phyloP scores from a whole-genome alignment of 2,888 invertebrate genomes.

The Falcaria lacertinaria region DNA sequence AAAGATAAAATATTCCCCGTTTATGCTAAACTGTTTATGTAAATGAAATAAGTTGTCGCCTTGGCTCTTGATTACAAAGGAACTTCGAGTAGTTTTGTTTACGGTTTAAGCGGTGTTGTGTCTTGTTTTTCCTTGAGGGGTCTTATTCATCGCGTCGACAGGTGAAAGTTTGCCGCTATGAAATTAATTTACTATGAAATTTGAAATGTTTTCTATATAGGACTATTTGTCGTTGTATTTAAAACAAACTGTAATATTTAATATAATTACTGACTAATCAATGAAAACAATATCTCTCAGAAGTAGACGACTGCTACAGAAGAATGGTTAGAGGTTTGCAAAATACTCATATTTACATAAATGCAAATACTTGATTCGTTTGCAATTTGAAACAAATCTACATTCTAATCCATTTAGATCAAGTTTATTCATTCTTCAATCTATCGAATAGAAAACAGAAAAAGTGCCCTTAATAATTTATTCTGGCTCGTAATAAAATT shows the following conservation, averaged over 20 bases:
- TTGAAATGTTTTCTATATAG: no score
- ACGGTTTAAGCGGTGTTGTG: slow-evolving; percentile 56
- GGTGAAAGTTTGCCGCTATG: slow-evolving; percentile 36
- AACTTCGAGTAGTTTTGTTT: slow-evolving; percentile 62
- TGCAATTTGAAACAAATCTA: slow-evolving; percentile 13
- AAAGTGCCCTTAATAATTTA: slow-evolving; percentile 41
- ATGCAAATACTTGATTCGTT: slow-evolving; percentile 3
- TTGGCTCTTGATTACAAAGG: slow-evolving; percentile 67
- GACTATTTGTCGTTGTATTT: no score
- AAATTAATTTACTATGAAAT: slow-evolving; percentile 5
- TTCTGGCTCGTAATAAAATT: slow-evolving; percentile 50
- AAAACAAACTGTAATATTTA: no score
- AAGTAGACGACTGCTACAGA: no score
- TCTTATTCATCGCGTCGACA: slow-evolving; percentile 39
- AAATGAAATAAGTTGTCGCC: slow-evolving; percentile 68
- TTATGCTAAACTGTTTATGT: slow-evolving; percentile 65
- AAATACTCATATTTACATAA: slow-evolving; percentile 7
- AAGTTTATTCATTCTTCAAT: slow-evolving; percentile 42
- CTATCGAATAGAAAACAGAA: slow-evolving; percentile 39
- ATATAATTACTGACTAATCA: no score
- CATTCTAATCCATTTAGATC: slow-evolving; percentile 42
- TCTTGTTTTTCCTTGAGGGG: slow-evolving; percentile 34
- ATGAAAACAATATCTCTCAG: no score
- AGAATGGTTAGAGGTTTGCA: background rate
- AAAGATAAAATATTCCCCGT: slow-evolving; percentile 46